Evolutionary conservation across 1,140 invertebrate genomes (phyloP).

Genomic region (Sipha flava): DNA sequence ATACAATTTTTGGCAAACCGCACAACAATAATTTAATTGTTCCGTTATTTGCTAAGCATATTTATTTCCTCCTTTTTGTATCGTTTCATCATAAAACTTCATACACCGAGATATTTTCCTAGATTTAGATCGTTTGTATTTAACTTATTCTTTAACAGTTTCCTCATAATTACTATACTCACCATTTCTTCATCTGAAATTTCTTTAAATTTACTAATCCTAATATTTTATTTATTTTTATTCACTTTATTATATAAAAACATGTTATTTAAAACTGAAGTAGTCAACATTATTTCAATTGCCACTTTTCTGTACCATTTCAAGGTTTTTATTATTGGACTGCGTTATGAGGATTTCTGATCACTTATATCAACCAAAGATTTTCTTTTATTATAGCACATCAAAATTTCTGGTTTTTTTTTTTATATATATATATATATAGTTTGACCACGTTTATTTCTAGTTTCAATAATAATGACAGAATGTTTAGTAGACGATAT

Average conservation of each 20-base stretch:
- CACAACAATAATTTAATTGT: background rate
- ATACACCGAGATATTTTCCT: no score
- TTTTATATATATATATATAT: no score
- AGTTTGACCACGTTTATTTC: constrained; percentile 23
- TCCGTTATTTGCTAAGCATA: background rate
- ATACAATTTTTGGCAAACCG: background rate
- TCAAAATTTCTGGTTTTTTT: constrained; percentile 41
- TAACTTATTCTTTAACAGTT: no score
- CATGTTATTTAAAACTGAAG: constrained; percentile 41
- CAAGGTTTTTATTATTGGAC: constrained; percentile 41
- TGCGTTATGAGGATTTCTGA: constrained; percentile 42
- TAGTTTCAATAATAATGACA: constrained; percentile 18
- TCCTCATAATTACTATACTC: no score
- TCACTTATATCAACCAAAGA: constrained; percentile 42
- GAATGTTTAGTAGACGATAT: constrained; percentile 36
- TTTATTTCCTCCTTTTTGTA: background rate
- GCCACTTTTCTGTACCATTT: constrained; percentile 44
- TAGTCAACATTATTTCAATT: constrained; percentile 41
- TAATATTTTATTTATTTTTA: background rate
- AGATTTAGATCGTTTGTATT: no score
- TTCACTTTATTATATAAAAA: constrained; percentile 37
- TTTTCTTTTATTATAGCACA: constrained; percentile 44
- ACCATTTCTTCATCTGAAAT: no score
- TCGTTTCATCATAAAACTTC: background rate
- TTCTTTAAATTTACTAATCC: no score